phyloP scores from a whole-genome alignment of 2,113 vertebrate genomes.

The Aldabrachelys gigantea region DNA sequence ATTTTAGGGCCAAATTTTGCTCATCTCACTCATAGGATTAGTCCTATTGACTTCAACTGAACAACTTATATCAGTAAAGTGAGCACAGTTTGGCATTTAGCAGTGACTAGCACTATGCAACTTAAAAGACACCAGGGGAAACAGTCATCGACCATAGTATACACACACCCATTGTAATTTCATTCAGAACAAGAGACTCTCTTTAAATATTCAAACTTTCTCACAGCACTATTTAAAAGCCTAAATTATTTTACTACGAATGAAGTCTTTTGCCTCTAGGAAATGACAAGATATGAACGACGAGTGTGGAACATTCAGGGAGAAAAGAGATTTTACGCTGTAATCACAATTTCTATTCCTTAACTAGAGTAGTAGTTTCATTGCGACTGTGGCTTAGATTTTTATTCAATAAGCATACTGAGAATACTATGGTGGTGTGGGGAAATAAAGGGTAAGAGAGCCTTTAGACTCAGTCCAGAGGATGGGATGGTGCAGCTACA shows the following conservation, averaged over 20 bases:
- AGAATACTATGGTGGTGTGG: too few relatives aligned
- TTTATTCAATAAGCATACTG: too few relatives aligned
- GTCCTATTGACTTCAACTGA: not conserved
- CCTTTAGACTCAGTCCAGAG: too few relatives aligned
- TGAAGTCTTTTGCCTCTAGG: not conserved
- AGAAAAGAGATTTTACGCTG: not conserved
- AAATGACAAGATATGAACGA: too few relatives aligned
- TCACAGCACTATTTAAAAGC: not conserved
- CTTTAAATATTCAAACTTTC: not conserved
- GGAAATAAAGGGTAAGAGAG: too few relatives aligned
- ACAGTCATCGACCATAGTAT: not conserved
- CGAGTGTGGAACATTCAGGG: not conserved
- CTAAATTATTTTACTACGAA: not conserved
- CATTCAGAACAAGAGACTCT: not conserved
- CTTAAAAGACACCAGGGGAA: not conserved
- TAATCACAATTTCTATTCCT: not conserved
- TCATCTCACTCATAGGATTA: not conserved
- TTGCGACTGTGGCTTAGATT: not conserved
- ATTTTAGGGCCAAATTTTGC: not conserved
- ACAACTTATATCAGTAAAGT: not conserved
- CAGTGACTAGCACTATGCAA: not conserved
- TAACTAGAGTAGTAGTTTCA: not conserved
- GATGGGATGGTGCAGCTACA: too few relatives aligned
- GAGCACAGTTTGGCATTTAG: not conserved
- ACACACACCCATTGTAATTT: not conserved